phyloP scores from a whole-genome alignment of 2,113 vertebrate species.

The Rutilus rutilus region DNA sequence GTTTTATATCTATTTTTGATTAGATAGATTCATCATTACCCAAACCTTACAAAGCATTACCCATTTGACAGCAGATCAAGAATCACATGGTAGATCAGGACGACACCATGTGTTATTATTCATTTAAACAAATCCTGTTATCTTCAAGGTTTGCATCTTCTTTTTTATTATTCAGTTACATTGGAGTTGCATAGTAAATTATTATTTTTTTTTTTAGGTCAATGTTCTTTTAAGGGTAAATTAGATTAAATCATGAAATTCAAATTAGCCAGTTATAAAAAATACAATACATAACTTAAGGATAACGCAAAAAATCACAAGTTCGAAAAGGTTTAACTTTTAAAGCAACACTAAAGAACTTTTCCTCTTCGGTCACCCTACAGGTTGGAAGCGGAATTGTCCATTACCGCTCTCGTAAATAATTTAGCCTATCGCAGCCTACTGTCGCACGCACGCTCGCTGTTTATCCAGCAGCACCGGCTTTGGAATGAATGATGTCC shows the following conservation, averaged over 20 bases:
- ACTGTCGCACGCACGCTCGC: no score
- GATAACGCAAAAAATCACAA: not conserved
- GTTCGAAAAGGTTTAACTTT: not conserved
- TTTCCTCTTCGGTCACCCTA: no score
- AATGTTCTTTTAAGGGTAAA: not conserved
- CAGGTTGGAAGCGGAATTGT: no score
- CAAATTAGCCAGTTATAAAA: not conserved
- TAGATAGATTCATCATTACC: constrained; percentile 10
- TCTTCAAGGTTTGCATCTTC: not conserved
- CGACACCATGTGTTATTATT: constrained; percentile 11
- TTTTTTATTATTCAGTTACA: not conserved
- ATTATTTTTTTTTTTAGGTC: not conserved
- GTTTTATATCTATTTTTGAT: constrained; percentile 38
- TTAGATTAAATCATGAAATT: not conserved
- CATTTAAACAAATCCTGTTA: not conserved
- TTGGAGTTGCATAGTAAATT: no score
- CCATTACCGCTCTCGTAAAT: no score
- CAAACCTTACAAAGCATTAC: constrained; percentile 18
- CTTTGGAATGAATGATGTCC: no score
- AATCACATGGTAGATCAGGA: not conserved
- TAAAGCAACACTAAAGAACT: no score
- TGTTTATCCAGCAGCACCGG: no score
- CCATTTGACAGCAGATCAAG: constrained; percentile 19
- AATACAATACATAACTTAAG: not conserved
- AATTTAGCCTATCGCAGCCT: no score